Base-by-base conservation (phyloP, 2,888 invertebrate genomes). In the Gastracanthus pulcherrimus region DNA sequence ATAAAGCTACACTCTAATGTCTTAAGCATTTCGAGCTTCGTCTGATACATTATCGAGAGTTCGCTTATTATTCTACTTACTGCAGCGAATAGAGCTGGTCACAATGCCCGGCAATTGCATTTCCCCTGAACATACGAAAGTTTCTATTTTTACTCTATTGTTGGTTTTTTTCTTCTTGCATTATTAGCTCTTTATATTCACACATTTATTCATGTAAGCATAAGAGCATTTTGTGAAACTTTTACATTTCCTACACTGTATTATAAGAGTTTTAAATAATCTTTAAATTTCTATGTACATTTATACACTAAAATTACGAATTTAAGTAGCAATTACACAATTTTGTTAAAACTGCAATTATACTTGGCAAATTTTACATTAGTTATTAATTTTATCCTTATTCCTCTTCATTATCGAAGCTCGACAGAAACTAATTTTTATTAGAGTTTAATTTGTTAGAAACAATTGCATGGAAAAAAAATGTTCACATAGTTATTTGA, bases 41-140 rank as follows among this genome's bases (percentile, higher is more conserved):
- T 81, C n/a, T 45, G 62, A 81, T 78, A 72, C 70, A 67, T 75
- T 81, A 75, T 83, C 76, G 81, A 81, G 67, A 75, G 41, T 81
- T 81, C 81, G 81, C 79, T 88, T 85, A 85, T 87, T n/a, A 85
- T 82, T 88, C 87, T 91, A 91, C 91, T 91, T 91, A 91, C 91
- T 91, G 91, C 89, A 91, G 89, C 90, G 91, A 91, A 89, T 91
- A 91, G 87, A 91, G 91, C 90, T 91, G 91, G 86, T 91, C 91
- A 90, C 91, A 91, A 91, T 91, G 91, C 87, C 90, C 91, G 89
- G 87, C 91, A 87, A 91, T 91, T 90, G 91, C 91, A 89, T 90
- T 91, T 89, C 91, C 90, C 91, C 91, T 91, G 91, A 89, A 91
- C 91, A 91, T 85, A 91, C 87, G 89, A 91, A 91, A 91, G 87